A percentile compares a stretch with the other conserved stretches of the same genome.
Evolutionary conservation across 2,888 invertebrate genomes (phyloP).

Genomic region (Temnothorax rugatulus): DNA sequence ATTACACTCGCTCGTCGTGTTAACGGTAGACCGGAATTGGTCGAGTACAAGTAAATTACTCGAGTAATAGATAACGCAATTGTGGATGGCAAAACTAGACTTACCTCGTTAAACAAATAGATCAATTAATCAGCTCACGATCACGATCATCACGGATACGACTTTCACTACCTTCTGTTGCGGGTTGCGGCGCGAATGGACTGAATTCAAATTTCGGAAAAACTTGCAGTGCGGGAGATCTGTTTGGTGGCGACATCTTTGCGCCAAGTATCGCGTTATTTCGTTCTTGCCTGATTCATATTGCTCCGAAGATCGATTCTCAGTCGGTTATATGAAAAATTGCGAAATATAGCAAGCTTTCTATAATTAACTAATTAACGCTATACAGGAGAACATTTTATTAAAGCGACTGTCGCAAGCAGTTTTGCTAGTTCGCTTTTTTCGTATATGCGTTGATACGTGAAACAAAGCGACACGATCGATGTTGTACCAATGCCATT

Average conservation of each 20-base stretch:
- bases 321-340: background rate
- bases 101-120: background rate
- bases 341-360: background rate
- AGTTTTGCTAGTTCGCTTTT: no score
- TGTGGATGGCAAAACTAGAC: background rate
- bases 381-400: no score
- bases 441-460: no score
- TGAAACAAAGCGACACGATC: no score
- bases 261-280: background rate
- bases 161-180: background rate
- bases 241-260: slow-evolving; percentile 18
- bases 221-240: no score
- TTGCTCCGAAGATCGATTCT: background rate
- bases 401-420: no score
- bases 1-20: background rate
- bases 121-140: background rate
- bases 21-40: background rate
- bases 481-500: no score
- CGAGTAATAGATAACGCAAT: background rate
- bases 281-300: background rate
- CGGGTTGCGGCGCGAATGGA: no score
- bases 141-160: background rate
- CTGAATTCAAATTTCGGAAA: no score
- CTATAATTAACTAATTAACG: background rate
- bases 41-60: no score